Conservation (phyloP, 2,797 vertebrate species). For the Florisuga fusca region DNA sequence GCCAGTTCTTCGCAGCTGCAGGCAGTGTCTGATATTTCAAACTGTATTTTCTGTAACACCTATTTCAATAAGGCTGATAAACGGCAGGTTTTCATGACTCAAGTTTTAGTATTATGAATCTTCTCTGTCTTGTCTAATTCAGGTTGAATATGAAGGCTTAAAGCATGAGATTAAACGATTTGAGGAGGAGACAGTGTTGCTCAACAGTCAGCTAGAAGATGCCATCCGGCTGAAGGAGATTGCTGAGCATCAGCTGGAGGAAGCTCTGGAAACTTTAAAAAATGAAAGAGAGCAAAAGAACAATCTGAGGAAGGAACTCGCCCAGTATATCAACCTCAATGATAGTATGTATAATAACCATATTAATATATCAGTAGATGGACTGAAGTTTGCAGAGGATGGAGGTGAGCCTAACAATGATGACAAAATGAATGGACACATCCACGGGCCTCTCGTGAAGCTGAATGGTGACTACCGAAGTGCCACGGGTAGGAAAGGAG, state of each 20-base stretch:
- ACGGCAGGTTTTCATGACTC: conserved; percentile 74
- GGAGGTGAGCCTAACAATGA: conserved; percentile 87
- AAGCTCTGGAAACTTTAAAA: conserved; percentile 94
- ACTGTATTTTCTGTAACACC: not conserved
- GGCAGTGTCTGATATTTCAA: not conserved
- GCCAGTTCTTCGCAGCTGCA: not conserved
- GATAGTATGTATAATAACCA: conserved; percentile 93
- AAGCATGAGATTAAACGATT: conserved; percentile 98
- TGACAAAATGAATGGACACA: conserved; percentile 91
- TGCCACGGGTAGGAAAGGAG: conserved; percentile 84
- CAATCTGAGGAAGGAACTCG: conserved; percentile 92
- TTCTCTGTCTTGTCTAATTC: conserved; percentile 75
- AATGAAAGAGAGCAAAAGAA: conserved; percentile 97
- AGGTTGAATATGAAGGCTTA: conserved; percentile 98
- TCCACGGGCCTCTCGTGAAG: conserved; percentile 86
- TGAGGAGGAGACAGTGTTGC: conserved; percentile 95
- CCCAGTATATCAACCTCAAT: conserved; percentile 91
- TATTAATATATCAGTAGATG: conserved; percentile 91
- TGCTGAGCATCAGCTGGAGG: conserved; percentile 92
- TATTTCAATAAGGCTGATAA: conserved; percentile 46
- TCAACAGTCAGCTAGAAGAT: conserved; percentile 97
- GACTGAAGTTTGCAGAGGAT: conserved; percentile 92
- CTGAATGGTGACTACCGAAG: conserved; percentile 88
- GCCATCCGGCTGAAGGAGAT: conserved; percentile 96
- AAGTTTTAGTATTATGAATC: conserved; percentile 82